Evolutionary conservation across 2,797 vertebrate species (phyloP), one percentile per base, ranked within the genome.

Genomic region (Enteromius argenteus): DNA sequence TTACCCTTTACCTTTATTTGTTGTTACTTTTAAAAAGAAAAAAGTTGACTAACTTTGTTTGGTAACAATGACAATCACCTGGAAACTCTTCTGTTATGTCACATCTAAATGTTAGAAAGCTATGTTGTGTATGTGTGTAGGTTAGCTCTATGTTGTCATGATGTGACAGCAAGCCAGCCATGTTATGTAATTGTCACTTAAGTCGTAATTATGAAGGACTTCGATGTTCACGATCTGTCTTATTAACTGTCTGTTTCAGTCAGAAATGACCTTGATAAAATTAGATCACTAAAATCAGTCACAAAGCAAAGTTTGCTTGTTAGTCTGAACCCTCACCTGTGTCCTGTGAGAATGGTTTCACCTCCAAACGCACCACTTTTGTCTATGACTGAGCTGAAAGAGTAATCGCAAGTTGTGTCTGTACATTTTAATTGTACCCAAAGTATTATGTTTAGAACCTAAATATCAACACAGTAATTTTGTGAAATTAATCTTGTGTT

Each of bases 391-490:
- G 67, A 69, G 68, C 64, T 77, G 23, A 76, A 79, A 56, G n/a
- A 69, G 53, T 80, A 79, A 53, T 74, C 5, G 7, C 67, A 39
- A 75, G 35, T 39, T 19, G 17, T 79, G 42, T 78, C 79, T 66
- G 35, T 39, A 39, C 64, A 66, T 84, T 86, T 84, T 56, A 82
- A 85, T 87, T 79, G 76, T 86, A 69, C 84, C 80, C 84, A 72
- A 84, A 84, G 81, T 87, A 84, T 86, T 89, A 80, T 83, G 77
- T 87, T 87, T 87, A 64, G 73, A 78, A 66, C 60, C 71, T 83
- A 85, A 85, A 58, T 78, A 76, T 84, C 75, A 79, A 79, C 84
- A 74, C 71, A 37, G 86, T 85, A 56, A 62, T 82, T 85, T 78
- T 83, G 82, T 86, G 78, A 73, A 86, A 77, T 44, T 78, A 64